A percentile compares a stretch with the other conserved stretches of the same genome.
Evolutionary conservation across 2,113 vertebrate genomes (phyloP).

Genomic region (Lepus timidus): DNA sequence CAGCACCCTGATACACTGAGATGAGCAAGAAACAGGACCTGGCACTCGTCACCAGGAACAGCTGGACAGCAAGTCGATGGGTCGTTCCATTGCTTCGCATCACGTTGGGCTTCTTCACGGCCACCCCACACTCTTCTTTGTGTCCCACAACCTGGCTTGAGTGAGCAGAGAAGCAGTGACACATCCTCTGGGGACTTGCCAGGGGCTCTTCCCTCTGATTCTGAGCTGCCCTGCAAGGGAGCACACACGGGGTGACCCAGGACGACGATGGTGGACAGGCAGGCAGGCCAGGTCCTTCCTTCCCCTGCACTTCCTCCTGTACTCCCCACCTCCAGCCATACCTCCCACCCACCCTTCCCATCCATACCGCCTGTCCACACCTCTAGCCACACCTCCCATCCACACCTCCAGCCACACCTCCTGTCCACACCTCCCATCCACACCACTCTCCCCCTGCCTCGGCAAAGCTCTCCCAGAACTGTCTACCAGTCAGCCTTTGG

Average conservation of each 20-base stretch:
- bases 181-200: not conserved
- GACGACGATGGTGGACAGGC: not conserved
- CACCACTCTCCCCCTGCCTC: not conserved
- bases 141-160: not conserved
- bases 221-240: not conserved
- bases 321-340: no score
- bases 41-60: not conserved
- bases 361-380: no score
- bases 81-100: not conserved
- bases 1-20: not conserved
- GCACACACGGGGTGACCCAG: not conserved
- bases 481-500: no score
- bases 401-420: rapidly evolving
- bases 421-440: no score
- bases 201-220: not conserved
- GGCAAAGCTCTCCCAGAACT: not conserved
- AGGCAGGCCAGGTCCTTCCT: not conserved
- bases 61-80: not conserved
- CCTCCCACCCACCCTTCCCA: no score
- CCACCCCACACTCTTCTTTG: not conserved
- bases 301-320: not conserved
- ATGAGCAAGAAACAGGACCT: not conserved
- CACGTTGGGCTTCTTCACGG: not conserved
- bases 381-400: no score
- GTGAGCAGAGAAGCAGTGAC: not conserved